Conservation (phyloP, 1,140 invertebrate species). For the Charaxes varanes region DNA sequence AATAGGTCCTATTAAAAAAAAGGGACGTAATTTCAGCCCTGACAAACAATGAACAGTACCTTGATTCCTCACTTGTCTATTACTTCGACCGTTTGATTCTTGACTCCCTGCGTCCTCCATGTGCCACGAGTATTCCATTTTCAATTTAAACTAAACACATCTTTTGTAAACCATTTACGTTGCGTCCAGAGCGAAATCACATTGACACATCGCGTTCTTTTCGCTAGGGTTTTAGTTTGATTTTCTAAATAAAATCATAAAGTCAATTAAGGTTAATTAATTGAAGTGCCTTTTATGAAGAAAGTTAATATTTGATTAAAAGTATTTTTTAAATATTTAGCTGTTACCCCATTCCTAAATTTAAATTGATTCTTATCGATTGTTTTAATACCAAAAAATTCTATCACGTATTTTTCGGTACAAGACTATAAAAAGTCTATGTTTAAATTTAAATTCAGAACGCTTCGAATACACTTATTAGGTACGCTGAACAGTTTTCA, state of each 20-base stretch:
- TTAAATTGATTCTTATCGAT: no score
- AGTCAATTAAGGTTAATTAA: no score
- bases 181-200: constrained; percentile 40
- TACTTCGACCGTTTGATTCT: constrained; percentile 29
- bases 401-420: background rate
- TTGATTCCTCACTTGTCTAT: constrained; percentile 33
- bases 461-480: constrained; percentile 1
- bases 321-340: no score
- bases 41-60: no score
- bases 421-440: background rate
- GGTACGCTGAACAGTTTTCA: background rate
- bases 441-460: constrained; percentile 3
- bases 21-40: no score
- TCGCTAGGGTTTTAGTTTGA: no score
- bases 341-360: no score
- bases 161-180: constrained; percentile 30
- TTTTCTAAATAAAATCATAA: constrained; percentile 4
- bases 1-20: no score
- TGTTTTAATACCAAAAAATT: no score
- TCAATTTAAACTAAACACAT: constrained; percentile 35
- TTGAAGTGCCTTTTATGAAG: no score
- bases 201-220: constrained; percentile 16
- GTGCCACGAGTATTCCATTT: constrained; percentile 67
- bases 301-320: no score
- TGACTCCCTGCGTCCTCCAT: constrained; percentile 48